phyloP scores from a whole-genome alignment of 2,888 invertebrate genomes.

The Plebejus anna region DNA sequence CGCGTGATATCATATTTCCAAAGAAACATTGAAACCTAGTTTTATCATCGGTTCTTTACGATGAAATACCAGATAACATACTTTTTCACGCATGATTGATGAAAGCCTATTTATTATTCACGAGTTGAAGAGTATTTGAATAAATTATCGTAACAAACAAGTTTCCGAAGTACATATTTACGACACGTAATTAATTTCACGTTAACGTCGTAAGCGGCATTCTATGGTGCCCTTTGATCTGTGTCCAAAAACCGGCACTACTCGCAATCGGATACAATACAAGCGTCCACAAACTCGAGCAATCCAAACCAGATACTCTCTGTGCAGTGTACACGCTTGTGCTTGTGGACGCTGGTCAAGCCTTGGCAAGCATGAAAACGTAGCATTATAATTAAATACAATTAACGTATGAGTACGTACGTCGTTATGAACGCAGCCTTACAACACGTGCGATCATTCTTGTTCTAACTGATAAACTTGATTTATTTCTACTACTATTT shows the following conservation, averaged over 20 bases:
- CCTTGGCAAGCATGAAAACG: too few relatives aligned
- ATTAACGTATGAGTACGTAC: background rate
- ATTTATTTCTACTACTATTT: constrained; percentile 12
- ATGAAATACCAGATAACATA: constrained; percentile 19
- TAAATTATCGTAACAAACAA: constrained; percentile 30
- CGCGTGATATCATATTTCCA: constrained; percentile 15
- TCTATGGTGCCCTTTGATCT: background rate
- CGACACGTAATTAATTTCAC: constrained; percentile 7
- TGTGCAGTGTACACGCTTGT: too few relatives aligned
- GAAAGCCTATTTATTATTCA: constrained; percentile 26
- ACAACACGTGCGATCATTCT: constrained; percentile 1
- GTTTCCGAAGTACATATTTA: constrained; percentile 23
- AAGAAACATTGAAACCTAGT: background rate
- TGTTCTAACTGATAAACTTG: constrained; percentile 13
- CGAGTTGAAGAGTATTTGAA: constrained; percentile 27
- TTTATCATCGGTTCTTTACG: constrained; percentile 13
- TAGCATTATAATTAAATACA: background rate
- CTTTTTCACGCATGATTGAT: constrained; percentile 28
- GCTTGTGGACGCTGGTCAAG: too few relatives aligned
- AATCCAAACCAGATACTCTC: too few relatives aligned
- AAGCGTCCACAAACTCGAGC: too few relatives aligned
- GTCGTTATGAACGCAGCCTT: background rate
- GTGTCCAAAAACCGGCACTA: too few relatives aligned
- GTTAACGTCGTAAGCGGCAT: constrained; percentile 18
- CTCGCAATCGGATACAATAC: too few relatives aligned